Base-by-base conservation (phyloP, 2,797 vertebrate species). In the Cyclura pinguis region DNA sequence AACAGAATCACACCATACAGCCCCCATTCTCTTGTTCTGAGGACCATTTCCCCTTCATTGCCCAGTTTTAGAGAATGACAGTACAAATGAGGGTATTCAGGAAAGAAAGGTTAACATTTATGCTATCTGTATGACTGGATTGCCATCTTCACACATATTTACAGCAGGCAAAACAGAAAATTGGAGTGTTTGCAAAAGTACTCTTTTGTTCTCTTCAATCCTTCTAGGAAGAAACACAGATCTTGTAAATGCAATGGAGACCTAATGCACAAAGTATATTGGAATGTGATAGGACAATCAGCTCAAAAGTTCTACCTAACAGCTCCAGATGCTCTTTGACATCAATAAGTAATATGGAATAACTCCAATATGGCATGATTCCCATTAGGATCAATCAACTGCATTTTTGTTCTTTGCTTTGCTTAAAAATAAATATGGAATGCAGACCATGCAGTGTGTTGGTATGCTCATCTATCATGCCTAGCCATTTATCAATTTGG, bases 401-500 rank as follows among this genome's bases (percentile, higher is more conserved):
- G 57, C 92, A 86, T 84, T 55, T 83, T 89, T 93, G 67, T 69
- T 78, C 87, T 72, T 90, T 91, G 0, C 72, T 87, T 24, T 5
- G 13, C 10, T 88, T 55, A 69, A 92, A 52, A 67, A 87, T 78
- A 90, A 20, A 4, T 32, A 94, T 59, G 47, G 32, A n/a, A 82
- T 42, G 12, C 0, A 59, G 57, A 83, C 27, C 62, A 86, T 64
- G 42, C 86, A 24, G 88, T 87, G 84, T 32, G 69, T 87, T 91
- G 32, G 87, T 91, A 94, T 94, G 84, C 80, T 92, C 89, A 69
- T 86, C 92, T 95, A 88, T 87, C 90, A 90, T 8, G 55, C 80
- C 77, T 77, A 90, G 87, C 92, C 86, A 93, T 91, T 93, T 89
- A 92, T 93, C 86, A 90, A 35, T 82, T 94, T 87, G 32, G 42